A percentile compares a stretch with the other conserved stretches of the same genome.
Evolutionary conservation across 2,888 invertebrate genomes (phyloP).

Genomic region (Eulithis prunata): DNA sequence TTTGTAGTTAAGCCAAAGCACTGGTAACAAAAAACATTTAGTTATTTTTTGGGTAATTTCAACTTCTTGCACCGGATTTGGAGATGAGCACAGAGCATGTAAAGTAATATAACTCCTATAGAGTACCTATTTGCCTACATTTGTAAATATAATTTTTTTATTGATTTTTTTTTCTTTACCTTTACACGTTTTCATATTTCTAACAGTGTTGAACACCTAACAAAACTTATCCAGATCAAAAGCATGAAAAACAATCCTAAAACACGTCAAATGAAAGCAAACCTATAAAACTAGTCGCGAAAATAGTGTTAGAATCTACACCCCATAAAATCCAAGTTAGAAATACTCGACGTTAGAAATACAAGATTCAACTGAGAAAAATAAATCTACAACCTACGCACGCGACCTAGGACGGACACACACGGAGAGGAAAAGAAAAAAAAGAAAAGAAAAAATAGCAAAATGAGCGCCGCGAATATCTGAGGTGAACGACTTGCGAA

Average conservation of each 20-base stretch:
- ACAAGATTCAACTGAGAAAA: slow-evolving; percentile 54
- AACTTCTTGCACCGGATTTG: too few species aligned
- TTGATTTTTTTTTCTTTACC: too few species aligned
- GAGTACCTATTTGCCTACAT: too few species aligned
- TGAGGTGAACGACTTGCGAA: slow-evolving; percentile 80
- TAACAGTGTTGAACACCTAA: too few species aligned
- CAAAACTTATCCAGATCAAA: slow-evolving; percentile 3
- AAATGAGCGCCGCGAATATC: slow-evolving; percentile 65
- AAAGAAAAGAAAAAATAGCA: slow-evolving; percentile 64
- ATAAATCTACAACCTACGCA: slow-evolving; percentile 70
- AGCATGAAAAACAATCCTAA: slow-evolving; percentile 13
- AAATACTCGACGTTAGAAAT: slow-evolving; percentile 59
- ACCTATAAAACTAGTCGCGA: slow-evolving; percentile 34
- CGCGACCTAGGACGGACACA: slow-evolving; percentile 76
- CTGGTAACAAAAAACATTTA: too few species aligned
- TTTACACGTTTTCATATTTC: too few species aligned
- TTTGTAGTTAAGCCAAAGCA: too few species aligned
- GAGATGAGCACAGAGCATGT: too few species aligned
- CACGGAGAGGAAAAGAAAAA: slow-evolving; percentile 63
- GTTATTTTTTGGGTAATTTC: too few species aligned
- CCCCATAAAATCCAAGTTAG: slow-evolving; percentile 50
- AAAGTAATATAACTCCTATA: too few species aligned
- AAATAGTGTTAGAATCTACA: slow-evolving; percentile 49
- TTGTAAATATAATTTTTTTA: too few species aligned
- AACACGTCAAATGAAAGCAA: slow-evolving; percentile 17